phyloP scores from a whole-genome alignment of 2,113 vertebrate genomes.

The Callipepla squamata region DNA sequence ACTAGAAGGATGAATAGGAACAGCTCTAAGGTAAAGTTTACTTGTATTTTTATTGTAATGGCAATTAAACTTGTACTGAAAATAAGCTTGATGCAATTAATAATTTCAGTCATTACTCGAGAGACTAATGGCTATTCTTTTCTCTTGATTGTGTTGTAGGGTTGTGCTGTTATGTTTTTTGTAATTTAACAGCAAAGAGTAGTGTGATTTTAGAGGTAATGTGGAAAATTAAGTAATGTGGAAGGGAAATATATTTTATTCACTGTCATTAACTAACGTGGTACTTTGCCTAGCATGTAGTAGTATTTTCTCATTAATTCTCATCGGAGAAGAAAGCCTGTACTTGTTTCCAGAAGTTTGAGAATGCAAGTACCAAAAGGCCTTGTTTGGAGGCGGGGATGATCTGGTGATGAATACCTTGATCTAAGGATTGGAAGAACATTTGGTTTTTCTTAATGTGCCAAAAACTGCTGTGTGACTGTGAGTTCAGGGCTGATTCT shows the following conservation, averaged over 20 bases:
- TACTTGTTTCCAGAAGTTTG: background rate
- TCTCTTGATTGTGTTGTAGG: background rate
- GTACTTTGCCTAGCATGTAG: background rate
- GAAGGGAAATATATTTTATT: background rate
- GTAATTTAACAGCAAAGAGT: background rate
- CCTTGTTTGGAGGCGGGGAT: background rate
- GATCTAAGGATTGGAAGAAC: background rate
- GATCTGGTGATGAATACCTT: background rate
- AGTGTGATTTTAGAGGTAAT: background rate
- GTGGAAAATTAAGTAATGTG: background rate
- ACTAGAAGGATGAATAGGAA: slow-evolving; percentile 19
- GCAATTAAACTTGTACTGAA: background rate
- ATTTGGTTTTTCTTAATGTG: slow-evolving; percentile 7
- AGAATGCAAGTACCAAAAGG: slow-evolving; percentile 2
- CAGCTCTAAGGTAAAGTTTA: slow-evolving; percentile 1
- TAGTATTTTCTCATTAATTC: background rate
- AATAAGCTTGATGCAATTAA: background rate
- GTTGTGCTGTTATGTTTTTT: background rate
- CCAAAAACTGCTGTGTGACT: background rate
- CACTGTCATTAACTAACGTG: background rate
- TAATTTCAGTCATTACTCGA: background rate
- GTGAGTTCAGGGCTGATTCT: background rate
- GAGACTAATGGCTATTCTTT: background rate
- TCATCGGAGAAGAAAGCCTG: background rate
- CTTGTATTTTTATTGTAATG: background rate